Base-by-base conservation (phyloP, 30 jellyfish, hydroid and myxozoan species). In the Turritopsis dohrnii region DNA sequence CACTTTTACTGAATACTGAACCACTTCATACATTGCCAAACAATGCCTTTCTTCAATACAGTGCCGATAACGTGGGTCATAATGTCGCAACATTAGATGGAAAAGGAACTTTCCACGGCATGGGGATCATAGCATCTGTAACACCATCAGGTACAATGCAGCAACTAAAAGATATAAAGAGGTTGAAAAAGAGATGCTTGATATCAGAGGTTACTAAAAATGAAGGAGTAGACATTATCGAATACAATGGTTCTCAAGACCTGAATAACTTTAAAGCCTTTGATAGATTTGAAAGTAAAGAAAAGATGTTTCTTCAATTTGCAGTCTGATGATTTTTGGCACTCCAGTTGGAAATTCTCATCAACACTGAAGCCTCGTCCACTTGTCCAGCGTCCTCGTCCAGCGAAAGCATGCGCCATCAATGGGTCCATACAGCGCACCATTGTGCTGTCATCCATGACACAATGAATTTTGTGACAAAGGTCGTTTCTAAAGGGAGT, bases 31-130 rank as follows among this genome's bases (percentile, higher is more conserved):
- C 60, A 41, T 5, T 3, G 60, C 72, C 83, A 8, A 29, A 21
- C n/a, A n/a, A n/a, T n/a, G n/a, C n/a, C 9, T 74, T 74, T 28
- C 72, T 89, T 19, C 90, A 84, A 54, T 84, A 82, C 79, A 52
- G 72, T 18, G 87, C 79, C 26, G 90, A 84, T 31, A 84, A 84
- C 80, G 80, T 72, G 41, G 87, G 29, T 74, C 90, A 84, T 79
- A 72, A 84, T 29, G 66, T 74, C 21, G 76, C 88, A 29, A 84
- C 90, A 84, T 23, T 84, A 25, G 87, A 84, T 84, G 90, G 90
- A 24, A 72, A 84, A 27, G 65, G 65, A 21, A 84, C 90, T 1
- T 84, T 84, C 29, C 89, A 84, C 72, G 60, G 60, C 9, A 41
- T 41, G 60, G 60, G 60, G 60, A 41, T 41, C 5, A 41, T 41